Percentiles rank a stretch among this genome's conserved stretches.
phyloP scores from a whole-genome alignment of 2,113 vertebrate genomes.

The Scartelaos histophorus region DNA sequence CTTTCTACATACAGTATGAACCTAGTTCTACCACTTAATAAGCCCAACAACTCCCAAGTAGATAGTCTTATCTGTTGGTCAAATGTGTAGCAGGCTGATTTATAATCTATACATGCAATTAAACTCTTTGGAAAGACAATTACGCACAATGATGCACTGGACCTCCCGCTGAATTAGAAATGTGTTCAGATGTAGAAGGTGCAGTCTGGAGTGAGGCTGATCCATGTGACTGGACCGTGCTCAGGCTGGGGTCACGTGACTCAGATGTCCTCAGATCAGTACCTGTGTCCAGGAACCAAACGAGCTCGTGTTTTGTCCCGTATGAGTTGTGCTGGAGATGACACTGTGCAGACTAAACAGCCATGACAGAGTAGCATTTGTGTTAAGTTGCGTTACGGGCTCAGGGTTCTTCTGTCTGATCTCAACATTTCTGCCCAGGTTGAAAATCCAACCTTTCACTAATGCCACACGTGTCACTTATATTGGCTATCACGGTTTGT shows the following conservation, averaged over 20 bases:
- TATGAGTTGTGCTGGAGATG: constrained; percentile 17
- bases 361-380: constrained; percentile 51
- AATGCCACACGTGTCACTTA: constrained; percentile 71
- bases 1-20: constrained; percentile 21
- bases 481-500: constrained; percentile 44
- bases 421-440: constrained; percentile 30
- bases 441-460: constrained; percentile 65
- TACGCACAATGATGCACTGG: neutral
- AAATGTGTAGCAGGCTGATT: neutral
- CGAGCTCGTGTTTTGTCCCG: constrained; percentile 13
- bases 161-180: neutral
- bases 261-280: constrained; percentile 18
- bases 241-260: constrained; percentile 10
- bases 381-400: constrained; percentile 17
- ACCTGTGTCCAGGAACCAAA: neutral
- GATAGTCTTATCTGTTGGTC: neutral
- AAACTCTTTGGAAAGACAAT: constrained; percentile 3
- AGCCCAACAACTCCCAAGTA: neutral
- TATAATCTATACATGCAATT: neutral
- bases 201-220: constrained; percentile 5
- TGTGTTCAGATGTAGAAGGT: constrained; percentile 25
- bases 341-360: constrained; percentile 20
- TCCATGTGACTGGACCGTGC: constrained; percentile 4
- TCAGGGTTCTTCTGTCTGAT: constrained; percentile 8
- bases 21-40: constrained; percentile 7